Evolutionary conservation across 2,797 vertebrate genomes (phyloP).

Genomic region (Hybognathus amarus): DNA sequence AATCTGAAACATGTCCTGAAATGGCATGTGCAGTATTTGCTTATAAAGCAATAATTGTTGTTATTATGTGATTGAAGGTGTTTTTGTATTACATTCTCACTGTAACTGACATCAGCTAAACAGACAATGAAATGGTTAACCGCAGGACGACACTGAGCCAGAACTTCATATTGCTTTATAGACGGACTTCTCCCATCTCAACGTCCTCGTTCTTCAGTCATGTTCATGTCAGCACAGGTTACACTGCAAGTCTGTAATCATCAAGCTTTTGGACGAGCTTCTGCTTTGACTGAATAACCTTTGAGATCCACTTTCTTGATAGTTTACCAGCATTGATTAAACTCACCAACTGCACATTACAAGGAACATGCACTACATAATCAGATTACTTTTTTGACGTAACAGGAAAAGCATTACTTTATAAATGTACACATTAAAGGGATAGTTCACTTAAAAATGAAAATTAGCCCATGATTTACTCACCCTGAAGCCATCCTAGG

Average conservation of each 20-base stretch:
- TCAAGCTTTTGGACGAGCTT: not conserved
- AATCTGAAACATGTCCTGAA: too few species aligned
- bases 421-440: too few species aligned
- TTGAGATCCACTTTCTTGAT: not conserved
- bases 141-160: not conserved
- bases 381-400: too few species aligned
- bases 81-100: too few species aligned
- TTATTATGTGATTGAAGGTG: not conserved
- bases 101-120: not conserved
- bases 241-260: not conserved
- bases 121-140: not conserved
- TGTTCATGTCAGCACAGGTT: not conserved
- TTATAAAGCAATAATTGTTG: not conserved
- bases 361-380: too few species aligned
- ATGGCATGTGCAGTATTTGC: not conserved
- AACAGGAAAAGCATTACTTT: too few species aligned
- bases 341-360: too few species aligned
- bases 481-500: too few species aligned
- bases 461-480: too few species aligned
- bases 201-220: not conserved
- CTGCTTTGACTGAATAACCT: slow-evolving; percentile 13
- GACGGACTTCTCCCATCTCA: not conserved
- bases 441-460: too few species aligned
- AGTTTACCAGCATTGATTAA: too few species aligned
- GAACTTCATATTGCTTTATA: not conserved